Base-by-base conservation (phyloP, 1,140 invertebrate genomes). In the Drosophila jambulina region DNA sequence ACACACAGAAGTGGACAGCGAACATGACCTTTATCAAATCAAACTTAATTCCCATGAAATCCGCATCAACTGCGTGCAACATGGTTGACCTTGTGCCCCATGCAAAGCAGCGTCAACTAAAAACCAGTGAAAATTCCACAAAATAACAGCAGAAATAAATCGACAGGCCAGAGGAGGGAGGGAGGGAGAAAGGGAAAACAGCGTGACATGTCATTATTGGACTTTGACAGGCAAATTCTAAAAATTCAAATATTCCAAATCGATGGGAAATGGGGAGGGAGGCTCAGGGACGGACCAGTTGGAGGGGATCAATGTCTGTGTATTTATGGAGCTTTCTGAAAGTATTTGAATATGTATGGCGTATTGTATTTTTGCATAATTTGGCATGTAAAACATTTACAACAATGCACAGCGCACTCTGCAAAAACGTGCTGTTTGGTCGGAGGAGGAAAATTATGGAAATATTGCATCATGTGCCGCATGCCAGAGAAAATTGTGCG, bases 331-430 rank as follows among this genome's bases (percentile, higher is more conserved):
- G 61, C 45, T 63, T 29, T 46, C 40, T 7, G 45, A 36, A 86
- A 78, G 70, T 87, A 84, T 88, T 87, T 87, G 84, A 87, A 87
- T 87, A 87, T 87, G 84, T 78, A 86, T 87, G 61, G 46, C 56
- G 40, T 36, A 80, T 84, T 84, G 64, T 71, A 80, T 88, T 88
- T 91, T 88, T 90, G 84, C 84, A 88, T 88, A 88, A 88, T 88
- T 88, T 88, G 84, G 81, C 81, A 88, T 88, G 84, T 91, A 88
- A 85, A 88, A 85, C 84, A 87, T 85, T 82, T 72, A 88, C 80
- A 83, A 88, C 70, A 79, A 77, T 72, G 74, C 60, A 36, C 85
- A 63, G 19, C 53, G 43, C 72, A 23, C 70, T 60, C 15, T 5
- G 51, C 34, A 27, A 60, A 72, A 74, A 72, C 70, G 70, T 74